phyloP scores from a whole-genome alignment of 2,797 vertebrate genomes.

The Pangasius larnaudii region DNA sequence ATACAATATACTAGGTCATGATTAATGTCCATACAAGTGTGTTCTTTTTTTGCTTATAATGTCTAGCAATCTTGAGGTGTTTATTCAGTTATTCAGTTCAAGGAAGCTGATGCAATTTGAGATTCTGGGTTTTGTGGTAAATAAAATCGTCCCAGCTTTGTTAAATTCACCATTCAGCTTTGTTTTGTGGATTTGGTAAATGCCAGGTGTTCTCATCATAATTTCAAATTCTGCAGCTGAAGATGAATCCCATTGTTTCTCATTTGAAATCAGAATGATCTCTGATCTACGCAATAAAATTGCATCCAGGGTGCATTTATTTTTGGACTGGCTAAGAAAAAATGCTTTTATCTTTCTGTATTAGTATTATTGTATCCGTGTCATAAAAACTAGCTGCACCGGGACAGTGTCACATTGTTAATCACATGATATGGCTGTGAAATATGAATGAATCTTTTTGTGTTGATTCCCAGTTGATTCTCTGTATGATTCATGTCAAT shows the following conservation, averaged over 20 bases:
- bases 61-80: slow-evolving; percentile 30
- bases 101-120: not conserved
- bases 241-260: not conserved
- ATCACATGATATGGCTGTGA: not conserved
- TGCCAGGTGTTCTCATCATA: slow-evolving; percentile 9
- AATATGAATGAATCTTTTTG: not conserved
- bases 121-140: not conserved
- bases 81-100: not conserved
- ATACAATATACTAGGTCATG: slow-evolving; percentile 54
- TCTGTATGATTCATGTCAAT: not conserved
- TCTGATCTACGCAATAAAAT: not conserved
- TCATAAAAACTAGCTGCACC: not conserved
- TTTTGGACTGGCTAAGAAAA: not conserved
- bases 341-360: not conserved
- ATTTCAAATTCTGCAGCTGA: not conserved
- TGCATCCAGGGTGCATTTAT: not conserved
- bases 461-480: not conserved
- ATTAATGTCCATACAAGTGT: slow-evolving; percentile 49
- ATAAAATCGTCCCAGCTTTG: slow-evolving; percentile 1
- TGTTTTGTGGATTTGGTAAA: slow-evolving; percentile 1
- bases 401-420: not conserved
- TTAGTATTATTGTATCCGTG: not conserved
- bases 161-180: not conserved
- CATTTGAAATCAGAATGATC: not conserved
- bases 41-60: slow-evolving; percentile 38